Evolutionary conservation across 2,888 invertebrate species (phyloP).

Genomic region (Pediacus dermestoides): DNA sequence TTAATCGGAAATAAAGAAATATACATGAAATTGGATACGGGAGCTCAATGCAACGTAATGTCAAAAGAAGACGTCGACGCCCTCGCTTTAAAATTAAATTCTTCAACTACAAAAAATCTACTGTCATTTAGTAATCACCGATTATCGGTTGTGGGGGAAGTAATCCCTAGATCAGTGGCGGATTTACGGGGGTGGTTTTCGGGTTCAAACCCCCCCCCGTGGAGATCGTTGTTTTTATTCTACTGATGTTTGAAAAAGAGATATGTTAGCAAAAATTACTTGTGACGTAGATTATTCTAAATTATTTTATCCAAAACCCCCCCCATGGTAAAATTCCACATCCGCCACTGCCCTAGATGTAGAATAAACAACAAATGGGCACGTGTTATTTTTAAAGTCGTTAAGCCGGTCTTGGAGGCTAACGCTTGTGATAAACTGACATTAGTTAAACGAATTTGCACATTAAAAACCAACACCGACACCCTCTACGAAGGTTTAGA

Average conservation of each 20-base stretch:
- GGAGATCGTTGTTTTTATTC: no score
- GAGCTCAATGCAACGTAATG: conserved; percentile 1
- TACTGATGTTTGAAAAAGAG: no score
- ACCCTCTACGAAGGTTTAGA: conserved; percentile 4
- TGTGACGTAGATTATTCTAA: no score
- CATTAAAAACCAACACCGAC: background rate
- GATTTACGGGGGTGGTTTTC: no score
- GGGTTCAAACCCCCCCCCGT: no score
- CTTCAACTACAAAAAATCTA: background rate
- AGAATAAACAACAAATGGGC: conserved; percentile 1
- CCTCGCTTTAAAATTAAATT: background rate
- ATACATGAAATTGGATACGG: no score
- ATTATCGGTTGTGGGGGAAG: background rate
- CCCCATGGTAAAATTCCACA: no score
- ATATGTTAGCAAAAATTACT: no score
- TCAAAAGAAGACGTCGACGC: background rate
- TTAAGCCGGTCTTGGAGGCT: background rate
- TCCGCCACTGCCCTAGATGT: no score
- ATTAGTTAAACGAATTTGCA: background rate
- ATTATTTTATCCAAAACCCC: no score
- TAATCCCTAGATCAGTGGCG: no score
- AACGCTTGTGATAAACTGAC: background rate
- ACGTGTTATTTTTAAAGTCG: conserved; percentile 1
- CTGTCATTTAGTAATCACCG: conserved; percentile 1
- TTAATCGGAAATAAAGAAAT: background rate